Percentiles rank a stretch among this genome's conserved stretches.
Evolutionary conservation across 2,797 vertebrate genomes (phyloP).

Genomic region (Centroberyx gerrardi): DNA sequence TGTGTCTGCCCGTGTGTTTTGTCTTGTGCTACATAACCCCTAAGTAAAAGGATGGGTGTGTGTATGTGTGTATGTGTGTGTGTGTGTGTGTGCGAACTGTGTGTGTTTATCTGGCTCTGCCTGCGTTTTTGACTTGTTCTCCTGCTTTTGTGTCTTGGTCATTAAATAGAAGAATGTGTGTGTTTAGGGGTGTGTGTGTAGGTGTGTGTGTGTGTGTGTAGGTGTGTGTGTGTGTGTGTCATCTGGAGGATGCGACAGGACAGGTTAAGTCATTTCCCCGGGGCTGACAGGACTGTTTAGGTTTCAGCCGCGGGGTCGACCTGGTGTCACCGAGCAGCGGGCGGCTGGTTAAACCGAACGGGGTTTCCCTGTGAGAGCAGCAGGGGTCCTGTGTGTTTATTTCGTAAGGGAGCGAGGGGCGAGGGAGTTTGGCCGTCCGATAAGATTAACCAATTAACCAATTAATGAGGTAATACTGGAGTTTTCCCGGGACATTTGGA

Average conservation of each 20-base stretch:
- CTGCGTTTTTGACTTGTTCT: too few relatives aligned
- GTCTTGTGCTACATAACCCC: too few relatives aligned
- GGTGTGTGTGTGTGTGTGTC: constrained; percentile 3
- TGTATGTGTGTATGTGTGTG: constrained; percentile 4
- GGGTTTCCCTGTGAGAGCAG: constrained; percentile 11
- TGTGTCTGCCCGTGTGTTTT: background rate
- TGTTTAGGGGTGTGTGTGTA: background rate
- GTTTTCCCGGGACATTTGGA: background rate
- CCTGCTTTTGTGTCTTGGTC: too few relatives aligned
- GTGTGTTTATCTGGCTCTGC: background rate
- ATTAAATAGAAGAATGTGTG: too few relatives aligned
- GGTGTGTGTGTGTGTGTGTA: constrained; percentile 2
- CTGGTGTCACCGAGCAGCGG: constrained; percentile 18
- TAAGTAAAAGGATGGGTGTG: background rate
- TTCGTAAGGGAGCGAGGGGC: background rate
- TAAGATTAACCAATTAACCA: constrained; percentile 1
- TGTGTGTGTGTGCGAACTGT: background rate
- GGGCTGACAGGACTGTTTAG: constrained; percentile 12
- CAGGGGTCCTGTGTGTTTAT: constrained; percentile 19
- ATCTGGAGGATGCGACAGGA: constrained; percentile 40
- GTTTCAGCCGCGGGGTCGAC: constrained; percentile 14
- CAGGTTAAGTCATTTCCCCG: constrained; percentile 21
- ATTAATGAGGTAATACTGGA: background rate
- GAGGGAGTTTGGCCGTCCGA: background rate
- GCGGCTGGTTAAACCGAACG: constrained; percentile 10